These are phyloP conservation scores for Pedetes capensis DNA, from an alignment of 2,113 vertebrate genomes.

Conservation along the genomic window DNA sequence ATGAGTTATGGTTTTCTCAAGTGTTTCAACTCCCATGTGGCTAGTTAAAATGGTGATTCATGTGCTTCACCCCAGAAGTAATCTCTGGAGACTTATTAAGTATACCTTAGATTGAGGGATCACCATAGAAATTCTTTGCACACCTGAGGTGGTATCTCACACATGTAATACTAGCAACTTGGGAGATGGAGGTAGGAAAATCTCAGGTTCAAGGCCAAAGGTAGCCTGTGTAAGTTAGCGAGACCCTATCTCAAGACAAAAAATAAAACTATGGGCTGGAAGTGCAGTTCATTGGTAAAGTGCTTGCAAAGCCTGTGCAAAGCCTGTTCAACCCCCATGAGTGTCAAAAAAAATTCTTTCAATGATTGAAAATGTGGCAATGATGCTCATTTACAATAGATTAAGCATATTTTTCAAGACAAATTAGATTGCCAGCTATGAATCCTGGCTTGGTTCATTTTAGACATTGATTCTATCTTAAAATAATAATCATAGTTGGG, in stretches of 20 bases:
- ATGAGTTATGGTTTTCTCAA: neutral
- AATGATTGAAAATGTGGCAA: neutral
- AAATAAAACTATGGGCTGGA: too few relatives aligned
- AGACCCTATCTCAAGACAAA: too few relatives aligned
- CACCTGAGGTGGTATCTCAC: too few relatives aligned
- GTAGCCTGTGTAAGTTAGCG: too few relatives aligned
- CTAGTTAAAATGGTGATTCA: neutral
- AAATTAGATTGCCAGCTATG: neutral
- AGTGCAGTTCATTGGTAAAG: too few relatives aligned
- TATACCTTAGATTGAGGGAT: neutral
- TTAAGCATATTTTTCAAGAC: neutral
- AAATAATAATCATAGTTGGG: neutral
- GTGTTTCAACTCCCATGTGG: neutral
- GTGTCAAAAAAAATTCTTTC: too few relatives aligned
- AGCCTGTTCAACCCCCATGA: too few relatives aligned
- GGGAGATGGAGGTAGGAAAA: too few relatives aligned
- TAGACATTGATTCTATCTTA: neutral
- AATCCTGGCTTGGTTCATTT: neutral
- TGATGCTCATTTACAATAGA: neutral
- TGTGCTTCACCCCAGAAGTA: neutral
- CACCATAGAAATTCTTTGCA: neutral
- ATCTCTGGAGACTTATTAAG: neutral
- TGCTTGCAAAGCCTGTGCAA: too few relatives aligned
- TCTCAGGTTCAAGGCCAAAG: too few relatives aligned
- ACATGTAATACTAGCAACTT: too few relatives aligned